phyloP scores from a whole-genome alignment of 1,140 invertebrate genomes.

The Calliphora vicina region DNA sequence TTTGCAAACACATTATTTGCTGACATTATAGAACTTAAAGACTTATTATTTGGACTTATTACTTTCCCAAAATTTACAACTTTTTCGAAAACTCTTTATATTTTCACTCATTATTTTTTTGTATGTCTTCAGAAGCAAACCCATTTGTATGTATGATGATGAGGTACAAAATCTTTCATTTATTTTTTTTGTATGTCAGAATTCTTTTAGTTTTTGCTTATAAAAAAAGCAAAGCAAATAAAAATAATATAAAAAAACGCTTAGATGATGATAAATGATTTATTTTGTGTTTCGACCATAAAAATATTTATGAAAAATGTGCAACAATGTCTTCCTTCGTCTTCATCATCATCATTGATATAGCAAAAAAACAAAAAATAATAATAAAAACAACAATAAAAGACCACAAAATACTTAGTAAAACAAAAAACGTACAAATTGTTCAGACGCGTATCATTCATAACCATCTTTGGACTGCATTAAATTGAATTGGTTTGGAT shows the following conservation, averaged over 20 bases:
- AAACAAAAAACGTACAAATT: conserved; percentile 14
- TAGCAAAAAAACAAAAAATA: too few species aligned
- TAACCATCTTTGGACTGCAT: not conserved
- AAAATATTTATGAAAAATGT: conserved; percentile 13
- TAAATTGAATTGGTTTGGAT: not conserved
- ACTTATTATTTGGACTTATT: too few species aligned
- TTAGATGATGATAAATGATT: not conserved
- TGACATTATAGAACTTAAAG: too few species aligned
- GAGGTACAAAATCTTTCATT: too few species aligned
- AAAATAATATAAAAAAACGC: not conserved
- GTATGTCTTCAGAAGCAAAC: too few species aligned
- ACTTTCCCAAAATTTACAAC: too few species aligned
- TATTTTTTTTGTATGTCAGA: not conserved
- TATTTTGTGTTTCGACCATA: conserved; percentile 4
- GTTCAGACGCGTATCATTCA: not conserved
- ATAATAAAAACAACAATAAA: not conserved
- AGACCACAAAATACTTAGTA: not conserved
- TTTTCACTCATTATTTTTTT: too few species aligned
- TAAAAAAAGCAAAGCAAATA: not conserved
- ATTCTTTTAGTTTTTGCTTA: not conserved
- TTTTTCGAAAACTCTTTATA: too few species aligned
- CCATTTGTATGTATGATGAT: too few species aligned
- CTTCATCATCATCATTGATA: not conserved
- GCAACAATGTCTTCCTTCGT: not conserved
- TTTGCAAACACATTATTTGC: too few species aligned